Evolutionary conservation across 2,888 invertebrate genomes (phyloP), one percentile per base, ranked within the genome.

Genomic region (Cephus runcator): DNA sequence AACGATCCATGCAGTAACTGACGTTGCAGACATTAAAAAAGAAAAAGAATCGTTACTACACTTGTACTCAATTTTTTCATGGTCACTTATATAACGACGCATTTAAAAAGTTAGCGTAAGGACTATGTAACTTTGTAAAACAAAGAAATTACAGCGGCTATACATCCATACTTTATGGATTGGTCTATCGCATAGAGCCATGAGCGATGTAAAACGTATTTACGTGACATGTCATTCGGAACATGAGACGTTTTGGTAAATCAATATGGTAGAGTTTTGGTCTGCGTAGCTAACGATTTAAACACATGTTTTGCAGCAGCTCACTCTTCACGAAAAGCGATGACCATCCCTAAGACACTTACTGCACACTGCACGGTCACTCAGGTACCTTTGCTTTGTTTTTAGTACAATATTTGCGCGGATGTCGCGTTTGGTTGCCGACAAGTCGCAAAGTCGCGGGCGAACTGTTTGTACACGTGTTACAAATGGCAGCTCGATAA

Each of bases 391-490:
- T 78, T 81, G 40, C 34, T 68, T 40, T 36, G 33, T 40, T 76
- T n/a, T 56, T 23, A 9, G 3, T 23, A 2, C 9, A 9, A 56
- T 23, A 23, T 56, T 56, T 15, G 23, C 9, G 56, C 23, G 9
- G 56, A 1, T 2, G 23, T 9, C 23, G 23, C 56, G 23, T 56
- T 23, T 12, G 34, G 34, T 34, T 2, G 6, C 11, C 35, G 85
- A 81, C 86, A 79, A 80, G 83, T 81, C 81, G 81, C 84, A 80
- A 82, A 81, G 84, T 79, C 81, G 82, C 82, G 82, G 79, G 76
- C 73, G 76, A 80, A 87, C 85, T 85, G 85, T 82, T 84, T 76
- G 78, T 82, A 82, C 87, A 87, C 87, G 88, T 88, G 87, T 83
- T 84, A 75, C 79, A 77, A 75, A 34, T 77, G 75, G 77, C 76